These are phyloP conservation scores for Heliothis subflexa DNA, from an alignment of 1,140 invertebrate species.

Conservation along the genomic window DNA sequence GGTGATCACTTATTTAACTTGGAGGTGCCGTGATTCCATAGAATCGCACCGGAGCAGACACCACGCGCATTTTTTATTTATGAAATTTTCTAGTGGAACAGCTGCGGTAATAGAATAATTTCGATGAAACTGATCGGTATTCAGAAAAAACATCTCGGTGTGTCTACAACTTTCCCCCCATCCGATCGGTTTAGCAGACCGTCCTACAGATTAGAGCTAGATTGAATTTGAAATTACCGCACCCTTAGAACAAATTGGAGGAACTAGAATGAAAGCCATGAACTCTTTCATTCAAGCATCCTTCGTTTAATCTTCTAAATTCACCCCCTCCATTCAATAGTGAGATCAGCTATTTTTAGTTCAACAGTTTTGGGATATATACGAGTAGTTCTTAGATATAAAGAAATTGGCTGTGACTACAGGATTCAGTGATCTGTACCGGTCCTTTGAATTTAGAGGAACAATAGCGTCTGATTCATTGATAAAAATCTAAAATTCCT, in stretches of 20 bases:
- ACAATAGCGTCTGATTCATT: constrained; percentile 44
- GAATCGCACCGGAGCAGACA: constrained; percentile 76
- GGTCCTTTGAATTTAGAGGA: constrained; percentile 52
- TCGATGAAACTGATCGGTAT: constrained; percentile 73
- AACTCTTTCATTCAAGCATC: not conserved
- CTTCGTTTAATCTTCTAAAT: constrained; percentile 12
- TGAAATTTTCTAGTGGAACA: constrained; percentile 75
- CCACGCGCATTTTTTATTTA: constrained; percentile 80
- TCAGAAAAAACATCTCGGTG: constrained; percentile 69
- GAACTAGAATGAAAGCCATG: constrained; percentile 24
- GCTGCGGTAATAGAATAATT: constrained; percentile 79
- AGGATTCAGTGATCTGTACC: constrained; percentile 58
- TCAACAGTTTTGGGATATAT: not conserved
- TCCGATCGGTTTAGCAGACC: constrained; percentile 62
- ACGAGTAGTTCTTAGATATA: constrained; percentile 31
- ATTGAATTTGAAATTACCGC: constrained; percentile 68
- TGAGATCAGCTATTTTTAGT: not conserved
- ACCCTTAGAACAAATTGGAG: constrained; percentile 46
- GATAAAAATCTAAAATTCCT: constrained; percentile 8
- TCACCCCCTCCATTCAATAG: constrained; percentile 5
- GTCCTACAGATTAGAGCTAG: constrained; percentile 62
- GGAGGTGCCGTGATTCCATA: constrained; percentile 78
- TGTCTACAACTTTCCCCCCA: constrained; percentile 64
- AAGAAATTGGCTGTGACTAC: constrained; percentile 58
- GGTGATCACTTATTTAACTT: constrained; percentile 85